A percentile compares a stretch with the other conserved stretches of the same genome.
Evolutionary conservation across 2,113 vertebrate genomes (phyloP).

Genomic region (Orcinus orca): DNA sequence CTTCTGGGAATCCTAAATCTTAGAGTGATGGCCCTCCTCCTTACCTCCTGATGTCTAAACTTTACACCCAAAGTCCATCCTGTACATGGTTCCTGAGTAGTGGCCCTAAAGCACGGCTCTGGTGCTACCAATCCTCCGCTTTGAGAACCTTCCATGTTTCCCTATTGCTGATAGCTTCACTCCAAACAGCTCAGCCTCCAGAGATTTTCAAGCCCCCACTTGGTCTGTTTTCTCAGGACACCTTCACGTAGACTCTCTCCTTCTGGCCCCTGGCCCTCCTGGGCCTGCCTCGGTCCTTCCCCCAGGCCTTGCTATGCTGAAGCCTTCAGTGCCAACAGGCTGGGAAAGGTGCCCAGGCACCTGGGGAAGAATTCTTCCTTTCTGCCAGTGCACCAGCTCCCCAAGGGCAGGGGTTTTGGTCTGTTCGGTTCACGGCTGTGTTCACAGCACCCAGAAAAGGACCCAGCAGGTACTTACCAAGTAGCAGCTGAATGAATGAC

Average conservation of each 20-base stretch:
- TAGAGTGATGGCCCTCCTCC: neutral
- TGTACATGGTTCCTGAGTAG: neutral
- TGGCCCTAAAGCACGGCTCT: neutral
- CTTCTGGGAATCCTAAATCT: neutral
- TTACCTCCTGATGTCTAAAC: neutral
- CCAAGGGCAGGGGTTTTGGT: neutral
- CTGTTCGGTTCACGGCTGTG: neutral
- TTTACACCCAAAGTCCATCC: neutral
- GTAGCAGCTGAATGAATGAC: neutral
- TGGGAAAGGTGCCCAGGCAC: neutral
- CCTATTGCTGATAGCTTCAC: neutral
- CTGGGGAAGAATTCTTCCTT: neutral
- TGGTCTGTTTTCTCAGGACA: neutral
- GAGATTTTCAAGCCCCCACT: neutral
- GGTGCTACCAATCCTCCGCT: neutral
- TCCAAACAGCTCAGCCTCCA: neutral
- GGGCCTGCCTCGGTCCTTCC: neutral
- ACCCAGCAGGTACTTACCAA: neutral
- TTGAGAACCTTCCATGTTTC: neutral
- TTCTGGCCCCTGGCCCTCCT: neutral
- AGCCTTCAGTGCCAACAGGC: neutral
- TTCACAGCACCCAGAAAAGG: neutral
- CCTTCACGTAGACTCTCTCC: neutral
- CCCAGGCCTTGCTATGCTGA: neutral
- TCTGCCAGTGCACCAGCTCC: neutral